These are phyloP conservation scores for Acomys russatus DNA, from an alignment of 2,797 vertebrate species.

Conservation along the genomic window DNA sequence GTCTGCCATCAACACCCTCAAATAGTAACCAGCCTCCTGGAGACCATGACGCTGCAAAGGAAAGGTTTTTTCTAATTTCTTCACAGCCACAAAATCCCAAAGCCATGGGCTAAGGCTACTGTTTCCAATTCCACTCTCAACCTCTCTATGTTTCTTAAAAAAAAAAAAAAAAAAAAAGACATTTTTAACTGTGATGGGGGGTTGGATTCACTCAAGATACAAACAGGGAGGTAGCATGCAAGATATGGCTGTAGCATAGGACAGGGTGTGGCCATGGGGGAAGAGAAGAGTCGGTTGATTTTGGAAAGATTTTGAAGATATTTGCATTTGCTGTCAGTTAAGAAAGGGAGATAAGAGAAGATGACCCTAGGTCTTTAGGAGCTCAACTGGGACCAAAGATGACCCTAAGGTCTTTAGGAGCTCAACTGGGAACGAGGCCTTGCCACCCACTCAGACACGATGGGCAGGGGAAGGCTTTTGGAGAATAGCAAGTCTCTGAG, in stretches of 20 bases:
- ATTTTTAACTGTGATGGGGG: background rate
- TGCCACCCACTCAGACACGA: background rate
- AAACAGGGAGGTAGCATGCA: background rate
- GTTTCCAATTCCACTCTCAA: background rate
- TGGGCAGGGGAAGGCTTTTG: background rate
- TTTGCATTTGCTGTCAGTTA: background rate
- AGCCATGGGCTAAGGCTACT: background rate
- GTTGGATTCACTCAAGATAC: conserved; percentile 13
- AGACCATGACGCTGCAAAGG: background rate
- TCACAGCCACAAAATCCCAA: background rate
- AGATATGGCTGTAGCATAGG: background rate
- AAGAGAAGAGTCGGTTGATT: background rate
- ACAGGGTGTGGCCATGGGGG: background rate
- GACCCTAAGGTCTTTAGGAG: background rate
- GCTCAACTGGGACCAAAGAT: background rate
- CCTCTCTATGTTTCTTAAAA: background rate
- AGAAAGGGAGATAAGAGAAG: background rate
- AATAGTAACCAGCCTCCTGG: background rate
- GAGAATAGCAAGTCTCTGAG: background rate
- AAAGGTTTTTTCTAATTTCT: background rate
- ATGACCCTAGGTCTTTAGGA: background rate
- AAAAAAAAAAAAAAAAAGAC: no score
- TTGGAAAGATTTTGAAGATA: background rate
- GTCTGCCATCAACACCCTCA: background rate
- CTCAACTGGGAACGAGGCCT: background rate